Percentiles rank a stretch among this genome's conserved stretches.
Conservation (phyloP, 2,797 vertebrate species). For the Urocyon cinereoargenteus region DNA sequence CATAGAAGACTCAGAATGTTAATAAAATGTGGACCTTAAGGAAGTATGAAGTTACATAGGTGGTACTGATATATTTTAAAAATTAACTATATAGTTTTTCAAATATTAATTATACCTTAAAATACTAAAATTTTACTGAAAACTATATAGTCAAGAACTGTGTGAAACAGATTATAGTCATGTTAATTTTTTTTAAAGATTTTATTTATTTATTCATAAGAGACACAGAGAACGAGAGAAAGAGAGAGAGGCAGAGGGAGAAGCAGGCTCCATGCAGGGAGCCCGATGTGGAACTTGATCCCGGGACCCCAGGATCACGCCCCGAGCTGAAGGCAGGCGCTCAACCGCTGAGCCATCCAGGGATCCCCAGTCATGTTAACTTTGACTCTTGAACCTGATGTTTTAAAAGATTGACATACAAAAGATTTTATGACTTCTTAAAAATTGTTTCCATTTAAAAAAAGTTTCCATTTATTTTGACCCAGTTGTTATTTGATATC, state of each 20-base stretch:
- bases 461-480: conserved; percentile 31
- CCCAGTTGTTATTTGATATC: background rate
- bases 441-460: conserved; percentile 3
- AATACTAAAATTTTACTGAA: conserved; percentile 43
- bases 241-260: no score
- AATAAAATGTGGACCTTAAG: background rate
- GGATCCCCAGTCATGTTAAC: background rate
- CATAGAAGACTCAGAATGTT: background rate
- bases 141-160: background rate
- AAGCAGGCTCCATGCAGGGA: no score
- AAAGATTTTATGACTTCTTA: conserved; percentile 32
- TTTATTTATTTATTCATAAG: no score
- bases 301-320: no score
- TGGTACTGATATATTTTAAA: background rate
- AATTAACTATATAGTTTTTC: background rate
- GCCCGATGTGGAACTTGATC: no score
- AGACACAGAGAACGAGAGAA: no score
- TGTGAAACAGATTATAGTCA: background rate
- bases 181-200: background rate
- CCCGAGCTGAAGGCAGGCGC: no score
- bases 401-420: conserved; percentile 24
- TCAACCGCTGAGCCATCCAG: no score
- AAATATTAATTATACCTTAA: background rate
- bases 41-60: background rate
- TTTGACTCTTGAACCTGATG: background rate